Percentiles rank a stretch among this genome's conserved stretches.
phyloP scores from a whole-genome alignment of 2,113 vertebrate species.

The Cnemophilus loriae region DNA sequence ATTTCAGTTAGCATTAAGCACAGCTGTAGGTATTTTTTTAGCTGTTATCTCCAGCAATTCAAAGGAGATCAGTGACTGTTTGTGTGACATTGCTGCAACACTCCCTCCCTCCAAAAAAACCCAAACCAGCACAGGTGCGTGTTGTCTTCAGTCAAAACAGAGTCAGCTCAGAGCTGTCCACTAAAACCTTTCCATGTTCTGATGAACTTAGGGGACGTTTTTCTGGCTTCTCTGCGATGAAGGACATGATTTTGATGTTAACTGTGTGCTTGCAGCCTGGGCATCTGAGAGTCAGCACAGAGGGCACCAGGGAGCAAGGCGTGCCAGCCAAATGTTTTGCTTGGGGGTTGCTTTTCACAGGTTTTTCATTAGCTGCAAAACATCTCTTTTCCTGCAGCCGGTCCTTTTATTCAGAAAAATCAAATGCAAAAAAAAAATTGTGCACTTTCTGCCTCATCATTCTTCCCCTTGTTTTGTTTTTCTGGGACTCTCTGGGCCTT shows the following conservation, averaged over 20 bases:
- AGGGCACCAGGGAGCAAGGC: not conserved
- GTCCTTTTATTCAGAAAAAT: not conserved
- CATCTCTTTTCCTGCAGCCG: not conserved
- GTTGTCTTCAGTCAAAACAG: not conserved
- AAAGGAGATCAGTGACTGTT: not conserved
- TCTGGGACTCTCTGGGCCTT: not conserved
- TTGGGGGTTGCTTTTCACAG: not conserved
- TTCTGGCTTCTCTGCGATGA: fast-evolving
- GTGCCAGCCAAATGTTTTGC: not conserved
- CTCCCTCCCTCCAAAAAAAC: not conserved
- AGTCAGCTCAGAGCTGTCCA: not conserved
- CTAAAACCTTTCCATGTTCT: not conserved
- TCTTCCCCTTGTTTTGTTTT: not conserved
- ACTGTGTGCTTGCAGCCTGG: not conserved
- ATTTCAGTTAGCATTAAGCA: not conserved
- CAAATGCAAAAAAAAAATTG: not conserved
- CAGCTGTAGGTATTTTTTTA: not conserved
- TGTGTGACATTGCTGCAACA: not conserved
- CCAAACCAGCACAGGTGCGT: not conserved
- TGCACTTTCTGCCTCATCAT: not conserved
- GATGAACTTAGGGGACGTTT: not conserved
- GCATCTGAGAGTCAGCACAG: not conserved
- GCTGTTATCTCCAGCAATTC: not conserved
- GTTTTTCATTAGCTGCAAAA: not conserved
- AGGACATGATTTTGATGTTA: not conserved